Evolutionary conservation across 2,113 vertebrate species (phyloP), one percentile per base, ranked within the genome.

Genomic region (Conger conger): DNA sequence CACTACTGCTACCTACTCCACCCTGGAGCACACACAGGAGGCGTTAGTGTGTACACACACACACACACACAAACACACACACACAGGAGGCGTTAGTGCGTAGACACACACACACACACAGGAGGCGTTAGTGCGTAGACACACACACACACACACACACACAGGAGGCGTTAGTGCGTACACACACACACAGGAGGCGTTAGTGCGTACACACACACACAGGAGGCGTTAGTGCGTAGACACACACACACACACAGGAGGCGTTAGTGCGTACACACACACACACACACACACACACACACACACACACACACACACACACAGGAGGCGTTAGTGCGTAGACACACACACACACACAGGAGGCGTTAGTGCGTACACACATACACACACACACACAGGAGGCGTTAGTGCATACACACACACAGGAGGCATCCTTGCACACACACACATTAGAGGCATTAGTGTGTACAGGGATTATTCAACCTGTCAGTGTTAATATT

Each of bases 1-100:
- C 85, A 27, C 93, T 91, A 88, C 95, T 79, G 89, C 86, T 0
- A 87, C 88, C 0, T 86, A 93, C 89, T 87, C 96, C 2, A 87
- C 57, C 17, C 57, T 81, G 40, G 1, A 13, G 79, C 23, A n/a
- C 45, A 45, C 40, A 50, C 17, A 50, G 27, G 15, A 33, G 38
- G n/a, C 79, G 5, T 53, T 20, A n/a, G 36, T 18, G 45, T 27
- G 13, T 15, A 17, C 33, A 80, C 2, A 80, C 79, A 80, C 16
- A 16, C 7, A 38, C 54, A 63, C 33, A 20, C 13, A 50, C 76
- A 36, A 45, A 79, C 20, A 33, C 45, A 37, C 18, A 20, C 8
- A 11, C 53, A 60, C 7, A 86, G 40, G 40, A 42, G 40, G 40
- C 4, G 40, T 42, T 9, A 4, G 4, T 42, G 40, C 79, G 81